A percentile compares a stretch with the other conserved stretches of the same genome.
These are phyloP conservation scores for Sepiola atlantica DNA, from an alignment of 2,888 invertebrate genomes.

Conservation along the genomic window DNA sequence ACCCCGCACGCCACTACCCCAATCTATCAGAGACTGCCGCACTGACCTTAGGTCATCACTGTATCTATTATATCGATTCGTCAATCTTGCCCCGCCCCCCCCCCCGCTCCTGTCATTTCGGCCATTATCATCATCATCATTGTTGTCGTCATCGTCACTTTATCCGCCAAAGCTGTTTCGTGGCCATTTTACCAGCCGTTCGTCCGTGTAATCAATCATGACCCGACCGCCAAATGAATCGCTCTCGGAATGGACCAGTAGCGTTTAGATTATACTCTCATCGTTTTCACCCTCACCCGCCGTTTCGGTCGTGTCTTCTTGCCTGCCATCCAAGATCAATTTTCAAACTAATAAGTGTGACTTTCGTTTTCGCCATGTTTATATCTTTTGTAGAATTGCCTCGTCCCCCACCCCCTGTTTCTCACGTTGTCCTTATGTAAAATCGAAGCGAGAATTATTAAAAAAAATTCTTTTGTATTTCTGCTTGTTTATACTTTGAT, in stretches of 20 bases:
- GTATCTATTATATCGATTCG: constrained; percentile 6
- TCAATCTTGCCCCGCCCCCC: not conserved
- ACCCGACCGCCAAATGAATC: constrained; percentile 7
- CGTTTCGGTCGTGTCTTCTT: not conserved
- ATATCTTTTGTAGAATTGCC: not conserved
- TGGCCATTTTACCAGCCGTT: constrained; percentile 11
- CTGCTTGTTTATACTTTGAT: too few species aligned
- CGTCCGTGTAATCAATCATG: constrained; percentile 32
- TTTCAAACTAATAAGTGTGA: constrained; percentile 32
- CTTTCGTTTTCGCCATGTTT: constrained; percentile 32
- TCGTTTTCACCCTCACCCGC: too few species aligned
- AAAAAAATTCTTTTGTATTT: too few species aligned
- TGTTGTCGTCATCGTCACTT: not conserved
- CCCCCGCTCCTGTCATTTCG: not conserved
- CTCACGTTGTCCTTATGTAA: too few species aligned
- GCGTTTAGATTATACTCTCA: constrained; percentile 32
- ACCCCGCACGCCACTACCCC: not conserved
- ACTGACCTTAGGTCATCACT: constrained; percentile 32
- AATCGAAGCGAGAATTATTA: too few species aligned
- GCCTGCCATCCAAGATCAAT: constrained; percentile 32
- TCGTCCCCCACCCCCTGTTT: not conserved
- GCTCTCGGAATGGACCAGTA: constrained; percentile 32
- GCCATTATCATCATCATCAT: not conserved
- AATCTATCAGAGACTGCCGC: constrained; percentile 32
- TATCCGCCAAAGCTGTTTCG: not conserved